These are phyloP conservation scores for Calameuta pallipes DNA, from an alignment of 2,888 invertebrate genomes.

Conservation along the genomic window DNA sequence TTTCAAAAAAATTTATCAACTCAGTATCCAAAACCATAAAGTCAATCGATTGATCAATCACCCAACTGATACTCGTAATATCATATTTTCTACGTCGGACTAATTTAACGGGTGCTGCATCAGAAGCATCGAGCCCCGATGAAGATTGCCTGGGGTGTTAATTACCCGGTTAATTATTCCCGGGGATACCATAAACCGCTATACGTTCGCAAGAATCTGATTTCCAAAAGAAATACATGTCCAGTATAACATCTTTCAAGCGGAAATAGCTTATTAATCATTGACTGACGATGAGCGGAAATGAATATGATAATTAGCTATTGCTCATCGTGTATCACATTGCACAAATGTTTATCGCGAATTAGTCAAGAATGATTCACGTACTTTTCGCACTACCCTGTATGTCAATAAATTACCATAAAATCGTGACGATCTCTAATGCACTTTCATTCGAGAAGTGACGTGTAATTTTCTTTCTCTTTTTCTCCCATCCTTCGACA, in stretches of 20 bases:
- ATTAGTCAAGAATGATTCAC: background rate
- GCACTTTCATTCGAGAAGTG: too few relatives aligned
- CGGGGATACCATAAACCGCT: background rate
- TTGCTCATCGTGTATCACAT: background rate
- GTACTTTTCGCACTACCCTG: background rate
- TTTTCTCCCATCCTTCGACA: too few relatives aligned
- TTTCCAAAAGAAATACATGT: background rate
- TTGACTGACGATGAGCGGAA: background rate
- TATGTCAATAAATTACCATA: background rate
- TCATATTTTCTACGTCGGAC: background rate
- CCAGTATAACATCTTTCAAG: background rate
- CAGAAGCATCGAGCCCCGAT: background rate
- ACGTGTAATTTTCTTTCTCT: background rate
- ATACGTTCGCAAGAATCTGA: background rate
- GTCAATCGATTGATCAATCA: background rate
- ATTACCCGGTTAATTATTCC: background rate
- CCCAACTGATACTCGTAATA: background rate
- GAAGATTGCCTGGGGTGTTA: background rate
- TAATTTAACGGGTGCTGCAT: background rate
- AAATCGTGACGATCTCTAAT: background rate
- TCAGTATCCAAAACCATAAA: background rate
- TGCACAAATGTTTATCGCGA: background rate
- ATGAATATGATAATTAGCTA: background rate
- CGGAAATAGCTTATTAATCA: background rate
- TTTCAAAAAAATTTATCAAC: background rate